phyloP scores from a whole-genome alignment of 2,113 vertebrate genomes.

The Scopus umbretta region DNA sequence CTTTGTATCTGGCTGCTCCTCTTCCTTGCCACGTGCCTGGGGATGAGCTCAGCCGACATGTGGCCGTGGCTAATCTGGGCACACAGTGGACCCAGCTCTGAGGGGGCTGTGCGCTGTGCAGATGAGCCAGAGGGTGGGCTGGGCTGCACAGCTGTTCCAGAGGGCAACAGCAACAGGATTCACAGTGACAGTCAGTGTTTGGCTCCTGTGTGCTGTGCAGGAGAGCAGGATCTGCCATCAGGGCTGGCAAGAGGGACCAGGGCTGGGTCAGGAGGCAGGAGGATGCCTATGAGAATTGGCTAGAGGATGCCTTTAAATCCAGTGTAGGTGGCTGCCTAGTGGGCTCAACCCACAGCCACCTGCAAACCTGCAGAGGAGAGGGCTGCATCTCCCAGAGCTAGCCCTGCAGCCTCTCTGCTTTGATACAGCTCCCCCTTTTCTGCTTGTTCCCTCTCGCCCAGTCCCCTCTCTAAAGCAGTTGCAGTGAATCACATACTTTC shows the following conservation, averaged over 20 bases:
- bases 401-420: not conserved
- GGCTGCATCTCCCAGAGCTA: not conserved
- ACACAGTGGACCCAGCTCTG: not conserved
- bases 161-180: not conserved
- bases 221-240: not conserved
- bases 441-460: fast-evolving
- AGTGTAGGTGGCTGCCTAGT: not conserved
- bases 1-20: not conserved
- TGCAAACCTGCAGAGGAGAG: not conserved
- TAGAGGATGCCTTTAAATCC: not conserved
- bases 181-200: not conserved
- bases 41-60: not conserved
- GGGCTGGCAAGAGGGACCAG: not conserved
- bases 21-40: not conserved
- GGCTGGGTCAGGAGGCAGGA: not conserved
- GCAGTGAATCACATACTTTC: not conserved
- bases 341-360: not conserved
- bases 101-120: not conserved
- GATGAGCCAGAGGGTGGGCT: not conserved
- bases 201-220: not conserved
- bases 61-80: not conserved
- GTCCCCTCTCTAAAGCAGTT: not conserved
- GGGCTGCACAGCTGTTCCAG: not conserved
- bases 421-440: not conserved
- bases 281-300: not conserved